phyloP scores from a whole-genome alignment of 2,888 invertebrate species.

The Drosophila nigricruria region DNA sequence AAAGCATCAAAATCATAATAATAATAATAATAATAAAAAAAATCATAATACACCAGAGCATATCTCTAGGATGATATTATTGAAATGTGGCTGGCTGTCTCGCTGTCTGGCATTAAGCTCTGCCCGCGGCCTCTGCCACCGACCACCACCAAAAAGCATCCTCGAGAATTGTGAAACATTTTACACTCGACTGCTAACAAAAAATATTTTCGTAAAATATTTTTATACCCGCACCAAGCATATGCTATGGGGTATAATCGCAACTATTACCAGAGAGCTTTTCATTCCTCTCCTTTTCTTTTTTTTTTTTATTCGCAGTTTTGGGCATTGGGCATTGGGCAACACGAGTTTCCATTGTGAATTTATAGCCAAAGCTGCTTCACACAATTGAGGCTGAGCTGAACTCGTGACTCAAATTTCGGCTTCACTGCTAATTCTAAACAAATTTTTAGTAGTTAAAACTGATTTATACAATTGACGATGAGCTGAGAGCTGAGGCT shows the following conservation, averaged over 20 bases:
- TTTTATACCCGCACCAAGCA: constrained; percentile 21
- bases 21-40: constrained; percentile 33
- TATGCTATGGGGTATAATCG: constrained; percentile 15
- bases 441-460: not conserved
- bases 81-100: constrained; percentile 44
- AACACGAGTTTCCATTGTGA: not conserved
- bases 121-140: constrained; percentile 44
- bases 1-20: constrained; percentile 23
- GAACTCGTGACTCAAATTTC: not conserved
- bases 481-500: not conserved
- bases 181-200: constrained; percentile 50
- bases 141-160: constrained; percentile 20
- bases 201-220: constrained; percentile 39
- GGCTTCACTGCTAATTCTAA: not conserved
- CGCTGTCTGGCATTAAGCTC: constrained; percentile 53
- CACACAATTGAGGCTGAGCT: not conserved
- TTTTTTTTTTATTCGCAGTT: not conserved
- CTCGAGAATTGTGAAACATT: constrained; percentile 47
- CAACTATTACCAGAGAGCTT: not conserved
- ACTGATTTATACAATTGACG: not conserved
- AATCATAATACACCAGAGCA: constrained; percentile 16
- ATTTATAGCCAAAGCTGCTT: not conserved
- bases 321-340: too few relatives aligned
- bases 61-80: constrained; percentile 45
- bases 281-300: not conserved